These are phyloP conservation scores for Cardiocondyla obscurior DNA, from an alignment of 1,140 invertebrate species.

Conservation along the genomic window DNA sequence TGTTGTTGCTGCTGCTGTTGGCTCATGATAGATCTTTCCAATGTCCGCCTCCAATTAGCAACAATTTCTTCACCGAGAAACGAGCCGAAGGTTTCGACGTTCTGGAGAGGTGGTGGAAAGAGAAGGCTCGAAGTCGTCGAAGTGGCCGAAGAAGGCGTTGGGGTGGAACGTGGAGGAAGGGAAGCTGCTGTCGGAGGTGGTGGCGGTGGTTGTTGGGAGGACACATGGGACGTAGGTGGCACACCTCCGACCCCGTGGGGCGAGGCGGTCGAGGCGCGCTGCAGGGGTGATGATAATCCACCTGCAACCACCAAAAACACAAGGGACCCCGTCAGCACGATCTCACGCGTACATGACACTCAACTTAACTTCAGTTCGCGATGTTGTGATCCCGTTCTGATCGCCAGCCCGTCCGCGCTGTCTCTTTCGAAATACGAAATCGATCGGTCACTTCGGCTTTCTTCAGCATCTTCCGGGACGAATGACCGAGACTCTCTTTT, in stretches of 20 bases:
- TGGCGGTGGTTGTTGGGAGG: conserved; percentile 79
- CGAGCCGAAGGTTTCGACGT: conserved; percentile 88
- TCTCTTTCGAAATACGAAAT: conserved; percentile 31
- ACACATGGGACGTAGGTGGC: conserved; percentile 81
- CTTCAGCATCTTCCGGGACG: conserved; percentile 47
- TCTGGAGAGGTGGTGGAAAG: conserved; percentile 86
- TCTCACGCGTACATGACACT: conserved; percentile 58
- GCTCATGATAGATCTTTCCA: conserved; percentile 87
- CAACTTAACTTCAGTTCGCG: conserved; percentile 48
- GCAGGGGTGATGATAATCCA: conserved; percentile 84
- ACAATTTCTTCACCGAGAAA: conserved; percentile 91
- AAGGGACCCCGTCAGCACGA: conserved; percentile 81
- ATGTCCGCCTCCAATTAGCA: conserved; percentile 89
- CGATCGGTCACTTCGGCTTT: conserved; percentile 21
- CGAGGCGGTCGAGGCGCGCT: conserved; percentile 83
- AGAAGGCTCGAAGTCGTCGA: conserved; percentile 83
- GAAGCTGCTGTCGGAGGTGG: conserved; percentile 68
- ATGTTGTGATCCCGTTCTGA: conserved; percentile 39
- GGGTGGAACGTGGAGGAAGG: conserved; percentile 80
- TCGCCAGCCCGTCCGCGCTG: conserved; percentile 37
- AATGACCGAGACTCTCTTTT: conserved; percentile 80
- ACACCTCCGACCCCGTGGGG: conserved; percentile 81
- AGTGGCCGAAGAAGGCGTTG: conserved; percentile 84
- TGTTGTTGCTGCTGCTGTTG: conserved; percentile 81
- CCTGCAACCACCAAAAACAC: conserved; percentile 84